Percentiles rank a stretch among this genome's conserved stretches.
Conservation (phyloP, 1,140 invertebrate species). For the Diplogasteroides magnus region DNA sequence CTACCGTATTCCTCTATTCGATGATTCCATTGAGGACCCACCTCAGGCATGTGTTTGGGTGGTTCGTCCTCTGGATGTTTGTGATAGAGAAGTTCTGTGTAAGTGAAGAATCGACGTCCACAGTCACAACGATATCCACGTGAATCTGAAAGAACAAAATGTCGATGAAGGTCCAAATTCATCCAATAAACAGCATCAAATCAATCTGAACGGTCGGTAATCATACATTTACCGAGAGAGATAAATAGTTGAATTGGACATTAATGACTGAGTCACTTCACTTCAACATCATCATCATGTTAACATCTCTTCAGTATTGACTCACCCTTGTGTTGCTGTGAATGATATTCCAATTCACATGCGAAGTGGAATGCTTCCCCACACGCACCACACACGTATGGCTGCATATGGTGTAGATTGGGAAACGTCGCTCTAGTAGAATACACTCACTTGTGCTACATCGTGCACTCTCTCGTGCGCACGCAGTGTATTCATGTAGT, state of each 20-base stretch:
- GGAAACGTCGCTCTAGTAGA: neutral
- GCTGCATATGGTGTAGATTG: conserved; percentile 27
- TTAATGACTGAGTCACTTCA: neutral
- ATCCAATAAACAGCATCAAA: no score
- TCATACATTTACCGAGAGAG: neutral
- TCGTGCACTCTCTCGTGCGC: conserved; percentile 53
- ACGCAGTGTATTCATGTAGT: conserved; percentile 53
- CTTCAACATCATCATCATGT: no score
- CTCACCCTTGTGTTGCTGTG: conserved; percentile 45
- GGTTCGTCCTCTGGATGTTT: conserved; percentile 48
- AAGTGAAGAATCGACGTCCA: conserved; percentile 51
- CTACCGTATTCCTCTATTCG: neutral
- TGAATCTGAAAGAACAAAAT: no score
- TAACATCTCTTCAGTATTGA: no score
- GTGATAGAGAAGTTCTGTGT: conserved; percentile 54
- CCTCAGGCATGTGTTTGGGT: conserved; percentile 11
- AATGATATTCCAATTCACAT: conserved; percentile 53
- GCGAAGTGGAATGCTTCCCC: conserved; percentile 52
- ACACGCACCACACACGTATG: conserved; percentile 50
- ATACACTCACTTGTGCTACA: conserved; percentile 36
- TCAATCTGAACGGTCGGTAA: neutral
- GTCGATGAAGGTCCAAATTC: no score
- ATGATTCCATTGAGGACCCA: neutral
- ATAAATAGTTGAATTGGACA: neutral
- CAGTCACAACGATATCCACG: conserved; percentile 56